Base-by-base conservation (phyloP, 53 echinoderm and acorn worm species). In the Echinarachnius parma region DNA sequence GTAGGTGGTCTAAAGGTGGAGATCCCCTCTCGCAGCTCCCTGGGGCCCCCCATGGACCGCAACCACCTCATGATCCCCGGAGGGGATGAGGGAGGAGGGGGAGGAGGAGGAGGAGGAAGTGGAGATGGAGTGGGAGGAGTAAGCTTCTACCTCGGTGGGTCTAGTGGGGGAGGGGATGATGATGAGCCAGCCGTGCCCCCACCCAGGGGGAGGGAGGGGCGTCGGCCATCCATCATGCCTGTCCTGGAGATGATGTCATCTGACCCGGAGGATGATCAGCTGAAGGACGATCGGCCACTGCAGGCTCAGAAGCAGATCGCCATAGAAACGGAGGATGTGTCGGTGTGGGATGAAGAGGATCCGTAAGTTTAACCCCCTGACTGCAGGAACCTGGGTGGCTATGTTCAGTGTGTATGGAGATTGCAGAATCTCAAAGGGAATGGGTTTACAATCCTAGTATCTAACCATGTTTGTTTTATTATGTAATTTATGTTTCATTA, bases 271-370 rank as follows among this genome's bases (percentile, higher is more conserved):
- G 91, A 96, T 29, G 87, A 87, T 45, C 94, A 89, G 69, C 64
- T 80, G 7, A 79, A 66, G 19, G 90, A 90, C 46, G 83, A 87
- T 18, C 85, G 87, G 56, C 84, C 88, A 0, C 79, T 96, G 11
- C 87, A 88, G 68, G 98, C 98, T 25, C 90, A 96, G 80, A 96
- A 96, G 67, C 91, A 96, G 66, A 91, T 87, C 33, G 91, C 92
- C 59, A 90, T 82, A 21, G 98, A 91, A 24, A 79, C 84, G 7
- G 98, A 96, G 48, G 98, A 96, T 33, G 82, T 82, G 20, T 86
- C 81, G 18, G 74, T 94, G 2, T 96, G 98, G 98, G 98, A 96
- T 45, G 91, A 93, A 49, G 94, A 92, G 34, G 92, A 92, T 22
- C 92, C 92, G 92, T 92, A 79, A 92, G 92, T 87, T 16, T 31